Conservation (phyloP, 1,140 invertebrate genomes). For the Venturia canescens region DNA sequence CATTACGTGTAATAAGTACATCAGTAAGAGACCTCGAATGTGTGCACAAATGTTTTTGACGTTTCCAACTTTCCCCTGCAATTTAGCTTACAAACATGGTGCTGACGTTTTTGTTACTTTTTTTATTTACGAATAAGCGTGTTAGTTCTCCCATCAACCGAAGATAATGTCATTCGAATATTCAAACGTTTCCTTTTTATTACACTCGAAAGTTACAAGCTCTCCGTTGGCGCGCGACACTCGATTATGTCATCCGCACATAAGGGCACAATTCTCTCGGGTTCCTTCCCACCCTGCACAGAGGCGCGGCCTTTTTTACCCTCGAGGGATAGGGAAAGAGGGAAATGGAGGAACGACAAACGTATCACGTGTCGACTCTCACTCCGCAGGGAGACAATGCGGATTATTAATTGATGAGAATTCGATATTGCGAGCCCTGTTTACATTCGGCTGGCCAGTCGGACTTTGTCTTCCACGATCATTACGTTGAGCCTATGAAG, state of each 20-base stretch:
- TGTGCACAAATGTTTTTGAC: slow-evolving; percentile 7
- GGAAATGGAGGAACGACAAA: neutral
- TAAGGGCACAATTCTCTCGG: slow-evolving; percentile 59
- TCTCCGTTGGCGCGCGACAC: slow-evolving; percentile 60
- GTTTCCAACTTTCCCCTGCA: neutral
- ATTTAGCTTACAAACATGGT: too few relatives aligned
- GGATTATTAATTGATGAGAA: slow-evolving; percentile 45
- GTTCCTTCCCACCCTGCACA: slow-evolving; percentile 38
- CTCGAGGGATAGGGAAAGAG: neutral
- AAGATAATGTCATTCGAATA: neutral
- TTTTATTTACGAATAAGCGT: too few relatives aligned
- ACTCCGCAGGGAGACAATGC: slow-evolving; percentile 29
- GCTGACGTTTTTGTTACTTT: too few relatives aligned
- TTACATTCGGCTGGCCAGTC: neutral
- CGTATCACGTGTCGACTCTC: slow-evolving; percentile 38
- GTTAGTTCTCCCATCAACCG: neutral
- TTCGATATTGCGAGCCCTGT: slow-evolving; percentile 35
- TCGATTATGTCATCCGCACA: slow-evolving; percentile 58
- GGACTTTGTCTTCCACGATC: neutral
- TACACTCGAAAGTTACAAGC: slow-evolving; percentile 48
- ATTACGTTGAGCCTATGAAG: neutral
- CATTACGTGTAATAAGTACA: slow-evolving; percentile 18
- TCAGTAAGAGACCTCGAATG: neutral
- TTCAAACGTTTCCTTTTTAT: neutral
- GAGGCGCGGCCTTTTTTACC: neutral